These are phyloP conservation scores for Hylaeus volcanicus DNA, from an alignment of 1,140 invertebrate genomes.

Conservation along the genomic window DNA sequence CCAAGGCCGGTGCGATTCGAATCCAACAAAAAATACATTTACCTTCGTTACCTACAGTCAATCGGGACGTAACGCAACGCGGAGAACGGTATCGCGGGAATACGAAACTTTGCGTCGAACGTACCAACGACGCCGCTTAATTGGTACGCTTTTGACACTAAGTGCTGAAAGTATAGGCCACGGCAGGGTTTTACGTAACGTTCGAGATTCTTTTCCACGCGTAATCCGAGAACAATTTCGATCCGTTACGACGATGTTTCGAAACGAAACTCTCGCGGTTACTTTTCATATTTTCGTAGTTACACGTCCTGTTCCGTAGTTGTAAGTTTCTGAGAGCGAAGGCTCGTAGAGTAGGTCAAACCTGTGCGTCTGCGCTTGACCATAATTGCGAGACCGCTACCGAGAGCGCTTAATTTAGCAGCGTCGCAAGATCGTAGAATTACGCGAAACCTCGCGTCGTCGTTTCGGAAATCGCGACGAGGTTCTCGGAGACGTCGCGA, in stretches of 20 bases:
- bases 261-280: no score
- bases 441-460: no score
- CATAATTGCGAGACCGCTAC: no score
- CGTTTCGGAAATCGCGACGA: neutral
- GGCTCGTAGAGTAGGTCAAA: no score
- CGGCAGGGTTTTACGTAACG: neutral
- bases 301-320: no score
- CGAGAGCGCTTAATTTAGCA: no score
- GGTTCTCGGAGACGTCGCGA: neutral
- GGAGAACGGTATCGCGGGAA: neutral
- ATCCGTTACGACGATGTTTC: neutral
- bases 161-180: neutral
- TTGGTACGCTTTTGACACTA: neutral
- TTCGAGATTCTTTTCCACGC: neutral
- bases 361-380: no score
- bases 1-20: no score
- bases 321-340: no score
- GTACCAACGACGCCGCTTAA: neutral
- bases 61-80: neutral
- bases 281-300: no score
- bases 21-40: neutral
- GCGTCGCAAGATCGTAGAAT: no score
- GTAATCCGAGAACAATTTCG: neutral
- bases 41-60: neutral
- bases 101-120: neutral